Evolutionary conservation across 2,113 vertebrate genomes (phyloP), one percentile per base, ranked within the genome.

Genomic region (Anolis sagrei): DNA sequence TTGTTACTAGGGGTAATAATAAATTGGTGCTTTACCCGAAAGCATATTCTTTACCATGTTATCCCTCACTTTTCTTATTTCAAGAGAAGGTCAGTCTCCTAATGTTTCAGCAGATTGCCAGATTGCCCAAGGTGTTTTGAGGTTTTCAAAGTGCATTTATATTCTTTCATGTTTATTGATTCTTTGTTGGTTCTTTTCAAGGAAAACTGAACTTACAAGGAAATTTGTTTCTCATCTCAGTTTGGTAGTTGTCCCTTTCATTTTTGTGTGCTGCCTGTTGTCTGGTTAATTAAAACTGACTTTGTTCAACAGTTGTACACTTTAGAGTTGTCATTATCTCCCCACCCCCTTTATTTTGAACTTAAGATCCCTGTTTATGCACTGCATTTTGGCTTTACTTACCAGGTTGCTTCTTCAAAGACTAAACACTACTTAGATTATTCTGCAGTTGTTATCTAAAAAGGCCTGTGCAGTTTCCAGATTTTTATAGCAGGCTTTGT

Each of bases 101-200:
- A 73, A 39, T 91, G 77, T 23, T 27, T 82, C 75, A 83, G 34
- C 44, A 36, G 89, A 10, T 3, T 5, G 62, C 18, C 14, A 29
- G 85, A 32, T 27, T 21, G 87, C 39, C 39, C 25, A 61, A 68
- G 89, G 91, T 88, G 1, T 74, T 75, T 84, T 62, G 36, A 68
- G n/a, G 48, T 76, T 76, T 77, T 27, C 77, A 80, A 83, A 61
- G 0, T 0, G 10, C 36, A 16, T 13, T n/a, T 81, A 51, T 75
- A 74, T 84, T 69, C 11, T 36, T 83, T 76, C 44, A 61, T 62
- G 76, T 25, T 74, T 74, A 27, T 75, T 88, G 81, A 62, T 66
- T 82, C 74, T 82, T 58, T 86, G 62, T 75, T 90, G 78, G 85
- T 69, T 74, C 68, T 75, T 92, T 16, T 92, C 81, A 86, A 85